Base-by-base conservation (phyloP, 2,113 vertebrate genomes). In the Cinclus mexicanus region DNA sequence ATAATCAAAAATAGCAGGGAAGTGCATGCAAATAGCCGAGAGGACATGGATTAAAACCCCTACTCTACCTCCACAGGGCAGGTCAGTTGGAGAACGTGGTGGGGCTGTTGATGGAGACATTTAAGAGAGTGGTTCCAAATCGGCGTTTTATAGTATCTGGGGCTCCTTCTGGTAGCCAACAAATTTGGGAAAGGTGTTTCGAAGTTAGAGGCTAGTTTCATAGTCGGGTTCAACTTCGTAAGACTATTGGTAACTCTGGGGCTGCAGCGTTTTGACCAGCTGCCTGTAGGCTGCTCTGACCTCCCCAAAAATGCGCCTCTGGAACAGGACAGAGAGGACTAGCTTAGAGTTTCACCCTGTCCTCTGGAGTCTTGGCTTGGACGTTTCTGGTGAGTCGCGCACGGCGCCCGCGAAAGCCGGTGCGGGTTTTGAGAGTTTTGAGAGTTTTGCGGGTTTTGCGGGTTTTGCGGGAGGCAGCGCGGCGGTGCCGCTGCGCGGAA, bases 341-440 rank as follows among this genome's bases (percentile, higher is more conserved):
- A 52, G 31, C 37, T 31, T 12, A 24, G 14, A n/a, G 23, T 50
- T 72, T 55, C 4, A 2, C 28, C 25, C 21, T 5, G 42, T 16
- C 14, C 31, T 53, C 47, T 2, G 47, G 7, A 26, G 18, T 7
- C 23, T 69, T 69, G 7, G 24, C 8, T 26, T 35, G 24, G 3
- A 5, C 14, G 1, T 46, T 47, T 42, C 3, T 56, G 31, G 15
- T 2, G 4, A 25, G 26, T 18, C 0, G 13, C 49, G 6, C n/a
- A 3, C 0, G 10, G 46, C 6, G 2, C 39, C 25, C 1, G 2
- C 1, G 1, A 31, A 39, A 24, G 37, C 12, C 17, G 2, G 9
- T 5, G 47, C 2, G n/a, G 57, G 33, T 31, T 65, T 52, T 19
- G 68, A 19, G 47, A 17, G 15, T 26, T 63, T 7, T 11, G 35